A percentile compares a stretch with the other conserved stretches of the same genome.
These are phyloP conservation scores for Cephus cinctus DNA, from an alignment of 1,140 invertebrate species.

Conservation along the genomic window DNA sequence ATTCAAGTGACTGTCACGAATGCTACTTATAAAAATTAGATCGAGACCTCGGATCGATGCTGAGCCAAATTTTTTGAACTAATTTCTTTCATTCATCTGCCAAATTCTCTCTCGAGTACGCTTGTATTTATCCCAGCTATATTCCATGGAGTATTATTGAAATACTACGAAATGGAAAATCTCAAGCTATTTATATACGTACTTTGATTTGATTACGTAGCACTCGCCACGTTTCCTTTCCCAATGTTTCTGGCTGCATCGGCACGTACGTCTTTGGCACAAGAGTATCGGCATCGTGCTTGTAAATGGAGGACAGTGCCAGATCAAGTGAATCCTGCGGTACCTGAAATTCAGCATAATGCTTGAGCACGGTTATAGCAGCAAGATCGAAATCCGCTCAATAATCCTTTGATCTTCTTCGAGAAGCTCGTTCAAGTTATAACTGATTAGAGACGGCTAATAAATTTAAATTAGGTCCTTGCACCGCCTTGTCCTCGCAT, in stretches of 20 bases:
- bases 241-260: conserved; percentile 45
- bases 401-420: too few species aligned
- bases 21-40: neutral
- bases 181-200: too few species aligned
- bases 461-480: too few species aligned
- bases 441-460: too few species aligned
- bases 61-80: neutral
- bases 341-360: too few species aligned
- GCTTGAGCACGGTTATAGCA: too few species aligned
- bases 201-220: conserved; percentile 50
- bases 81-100: too few species aligned
- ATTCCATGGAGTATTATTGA: neutral
- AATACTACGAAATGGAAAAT: too few species aligned
- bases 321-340: conserved; percentile 45
- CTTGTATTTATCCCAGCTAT: neutral
- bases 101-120: neutral
- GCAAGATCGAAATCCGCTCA: too few species aligned
- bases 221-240: conserved; percentile 44
- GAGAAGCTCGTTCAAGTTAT: too few species aligned
- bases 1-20: too few species aligned
- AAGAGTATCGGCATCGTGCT: conserved; percentile 36
- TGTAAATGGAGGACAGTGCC: conserved; percentile 39
- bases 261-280: conserved; percentile 37
- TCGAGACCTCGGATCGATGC: neutral
- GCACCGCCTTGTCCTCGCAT: too few species aligned